Evolutionary conservation across 2,888 invertebrate species (phyloP).

Genomic region (Trissoscelio sp.): DNA sequence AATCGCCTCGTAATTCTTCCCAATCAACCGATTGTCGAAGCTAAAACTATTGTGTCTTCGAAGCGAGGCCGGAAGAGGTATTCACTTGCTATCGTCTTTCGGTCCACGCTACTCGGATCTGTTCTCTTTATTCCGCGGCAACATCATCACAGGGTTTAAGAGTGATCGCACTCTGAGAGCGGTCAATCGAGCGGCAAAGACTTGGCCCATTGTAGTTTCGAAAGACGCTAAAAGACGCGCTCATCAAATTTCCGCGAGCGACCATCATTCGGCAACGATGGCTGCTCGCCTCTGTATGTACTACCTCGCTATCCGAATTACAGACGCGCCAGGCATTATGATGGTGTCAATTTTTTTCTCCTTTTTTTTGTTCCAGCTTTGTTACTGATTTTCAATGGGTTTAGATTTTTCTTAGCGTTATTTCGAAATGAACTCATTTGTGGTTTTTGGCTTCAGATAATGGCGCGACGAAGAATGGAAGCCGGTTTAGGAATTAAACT

Average conservation of each 20-base stretch:
- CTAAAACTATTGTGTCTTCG: constrained; percentile 80
- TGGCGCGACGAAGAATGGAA: constrained; percentile 8
- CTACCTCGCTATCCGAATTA: constrained; percentile 14
- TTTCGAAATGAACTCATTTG: constrained; percentile 40
- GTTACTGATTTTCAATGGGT: constrained; percentile 42
- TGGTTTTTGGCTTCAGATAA: constrained; percentile 30
- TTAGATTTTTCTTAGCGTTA: constrained; percentile 6
- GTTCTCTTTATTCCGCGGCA: constrained; percentile 45
- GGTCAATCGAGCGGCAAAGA: constrained; percentile 78
- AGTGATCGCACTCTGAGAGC: constrained; percentile 65
- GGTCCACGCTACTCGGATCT: constrained; percentile 28
- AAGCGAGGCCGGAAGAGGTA: constrained; percentile 64
- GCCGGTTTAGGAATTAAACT: constrained; percentile 26
- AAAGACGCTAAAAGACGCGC: constrained; percentile 76
- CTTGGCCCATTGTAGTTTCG: constrained; percentile 75
- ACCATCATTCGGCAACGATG: constrained; percentile 52
- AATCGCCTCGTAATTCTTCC: constrained; percentile 80
- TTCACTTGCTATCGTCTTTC: constrained; percentile 58
- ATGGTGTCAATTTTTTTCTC: constrained; percentile 44
- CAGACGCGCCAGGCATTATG: constrained; percentile 35
- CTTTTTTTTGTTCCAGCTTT: constrained; percentile 26
- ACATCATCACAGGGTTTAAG: constrained; percentile 62
- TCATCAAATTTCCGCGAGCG: constrained; percentile 69
- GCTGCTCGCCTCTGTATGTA: too few species aligned
- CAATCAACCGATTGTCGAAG: constrained; percentile 81